Evolutionary conservation across 2,888 invertebrate species (phyloP), one percentile per base, ranked within the genome.

Genomic region (Hyles lineata): DNA sequence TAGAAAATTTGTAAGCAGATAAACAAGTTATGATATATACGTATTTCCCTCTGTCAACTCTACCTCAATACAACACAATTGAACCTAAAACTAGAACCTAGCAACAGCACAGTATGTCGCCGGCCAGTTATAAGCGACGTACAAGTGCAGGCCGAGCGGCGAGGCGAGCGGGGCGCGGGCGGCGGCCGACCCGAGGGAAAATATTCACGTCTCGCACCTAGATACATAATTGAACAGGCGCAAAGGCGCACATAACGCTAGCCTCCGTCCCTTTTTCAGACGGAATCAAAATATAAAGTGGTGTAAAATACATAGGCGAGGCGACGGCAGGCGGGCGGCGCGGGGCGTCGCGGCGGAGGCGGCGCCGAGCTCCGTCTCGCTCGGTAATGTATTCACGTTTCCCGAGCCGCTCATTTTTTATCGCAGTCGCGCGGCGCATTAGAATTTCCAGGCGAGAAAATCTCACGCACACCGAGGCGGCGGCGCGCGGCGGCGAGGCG

Each of bases 361-460:
- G 84, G 84, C 82, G 86, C 79, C 83, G 83, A 82, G 81, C 83
- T 83, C 87, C 86, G 85, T 89, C 89, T 89, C 92, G 86, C 91
- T 91, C 87, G 75, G 83, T 94, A 93, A 94, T 94, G 89, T 94
- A 94, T 94, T 89, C 94, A 94, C 89, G 89, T 92, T 93, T 93
- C 90, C 91, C 90, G 89, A 85, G 88, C 89, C 87, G 87, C 90
- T 92, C 93, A 92, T 94, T 93, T 93, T 94, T 94, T 94, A 94
- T 94, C 94, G 92, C 93, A 92, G 90, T 93, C 94, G 90, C 93
- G 92, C 94, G 88, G 87, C 90, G 92, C 93, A 93, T 94, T 94
- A 93, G 89, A 93, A 93, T 94, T 94, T 94, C 91, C 90, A 93
- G 90, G 92, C 94, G 94, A 93, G 93, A 93, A 94, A 94, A 92